Percentiles rank a stretch among this genome's conserved stretches.
Conservation (phyloP, 2,113 vertebrate genomes). For the Cryptotis parvus region DNA sequence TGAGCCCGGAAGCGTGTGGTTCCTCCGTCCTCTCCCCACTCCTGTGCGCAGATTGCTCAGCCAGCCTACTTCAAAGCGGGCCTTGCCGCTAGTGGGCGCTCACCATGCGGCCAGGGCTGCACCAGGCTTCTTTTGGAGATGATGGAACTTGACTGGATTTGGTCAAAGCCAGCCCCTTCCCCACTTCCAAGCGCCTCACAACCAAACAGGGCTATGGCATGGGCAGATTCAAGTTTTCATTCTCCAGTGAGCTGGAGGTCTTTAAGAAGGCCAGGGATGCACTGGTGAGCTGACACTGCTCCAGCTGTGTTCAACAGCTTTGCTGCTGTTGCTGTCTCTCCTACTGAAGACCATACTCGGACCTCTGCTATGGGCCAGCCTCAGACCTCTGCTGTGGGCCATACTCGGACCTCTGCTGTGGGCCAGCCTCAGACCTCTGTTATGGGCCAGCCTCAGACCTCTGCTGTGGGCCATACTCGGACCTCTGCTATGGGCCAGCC, state of each 20-base stretch:
- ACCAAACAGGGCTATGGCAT: slow-evolving; percentile 48
- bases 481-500: too few relatives aligned
- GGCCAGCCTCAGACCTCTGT: too few relatives aligned
- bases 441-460: too few relatives aligned
- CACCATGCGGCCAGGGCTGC: background rate
- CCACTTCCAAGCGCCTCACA: background rate
- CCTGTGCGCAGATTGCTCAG: background rate
- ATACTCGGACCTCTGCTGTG: too few relatives aligned
- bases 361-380: background rate
- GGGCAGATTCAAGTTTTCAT: slow-evolving; percentile 55
- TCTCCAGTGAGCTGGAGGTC: background rate
- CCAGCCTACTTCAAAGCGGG: background rate
- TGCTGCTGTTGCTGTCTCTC: background rate
- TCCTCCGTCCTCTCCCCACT: too few relatives aligned
- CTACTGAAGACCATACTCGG: background rate
- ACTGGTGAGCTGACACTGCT: background rate
- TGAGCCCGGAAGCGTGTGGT: background rate
- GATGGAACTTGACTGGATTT: background rate
- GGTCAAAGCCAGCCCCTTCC: background rate
- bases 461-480: too few relatives aligned
- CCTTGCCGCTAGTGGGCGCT: background rate
- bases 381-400: too few relatives aligned
- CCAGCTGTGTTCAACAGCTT: too few relatives aligned
- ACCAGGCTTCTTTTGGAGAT: background rate
- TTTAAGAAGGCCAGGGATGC: slow-evolving; percentile 43